Percentiles rank a stretch among this genome's conserved stretches.
These are phyloP conservation scores for Muraenolepis orangiensis DNA, from an alignment of 2,797 vertebrate species.

Conservation along the genomic window DNA sequence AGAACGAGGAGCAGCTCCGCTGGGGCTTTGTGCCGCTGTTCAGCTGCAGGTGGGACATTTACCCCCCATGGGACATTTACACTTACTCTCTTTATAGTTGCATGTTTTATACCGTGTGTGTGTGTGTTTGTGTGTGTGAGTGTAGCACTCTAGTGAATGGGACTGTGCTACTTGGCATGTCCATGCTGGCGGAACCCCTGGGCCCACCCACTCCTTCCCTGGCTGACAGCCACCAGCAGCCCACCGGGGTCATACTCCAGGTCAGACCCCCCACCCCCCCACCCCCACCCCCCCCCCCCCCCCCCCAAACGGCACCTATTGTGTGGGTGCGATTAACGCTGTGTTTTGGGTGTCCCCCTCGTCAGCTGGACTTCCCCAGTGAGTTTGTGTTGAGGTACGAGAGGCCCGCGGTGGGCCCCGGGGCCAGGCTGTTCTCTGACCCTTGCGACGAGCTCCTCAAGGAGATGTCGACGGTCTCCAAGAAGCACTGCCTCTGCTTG, in stretches of 20 bases:
- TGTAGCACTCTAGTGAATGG: constrained; percentile 36
- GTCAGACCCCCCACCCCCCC: constrained; percentile 47
- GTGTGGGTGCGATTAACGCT: background rate
- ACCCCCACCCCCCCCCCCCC: background rate
- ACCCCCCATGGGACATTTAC: too few relatives aligned
- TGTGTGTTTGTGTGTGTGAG: background rate
- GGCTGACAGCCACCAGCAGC: constrained; percentile 61
- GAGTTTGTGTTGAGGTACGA: constrained; percentile 56
- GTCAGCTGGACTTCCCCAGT: constrained; percentile 64
- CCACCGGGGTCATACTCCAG: constrained; percentile 65
- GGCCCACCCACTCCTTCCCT: constrained; percentile 60
- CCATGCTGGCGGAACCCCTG: constrained; percentile 30
- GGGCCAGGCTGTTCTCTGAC: constrained; percentile 31
- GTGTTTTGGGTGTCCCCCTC: background rate
- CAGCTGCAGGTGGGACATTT: constrained; percentile 66
- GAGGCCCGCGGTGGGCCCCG: constrained; percentile 51
- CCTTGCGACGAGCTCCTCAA: constrained; percentile 61
- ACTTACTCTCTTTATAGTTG: too few relatives aligned
- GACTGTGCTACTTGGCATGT: constrained; percentile 70
- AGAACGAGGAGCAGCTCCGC: constrained; percentile 48
- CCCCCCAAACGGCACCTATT: background rate
- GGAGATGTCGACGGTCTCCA: constrained; percentile 62
- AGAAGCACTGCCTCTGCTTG: constrained; percentile 69
- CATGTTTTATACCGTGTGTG: too few relatives aligned
- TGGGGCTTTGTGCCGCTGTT: constrained; percentile 73